Conservation (phyloP, 2,113 vertebrate species). For the Oceanodroma tethys region DNA sequence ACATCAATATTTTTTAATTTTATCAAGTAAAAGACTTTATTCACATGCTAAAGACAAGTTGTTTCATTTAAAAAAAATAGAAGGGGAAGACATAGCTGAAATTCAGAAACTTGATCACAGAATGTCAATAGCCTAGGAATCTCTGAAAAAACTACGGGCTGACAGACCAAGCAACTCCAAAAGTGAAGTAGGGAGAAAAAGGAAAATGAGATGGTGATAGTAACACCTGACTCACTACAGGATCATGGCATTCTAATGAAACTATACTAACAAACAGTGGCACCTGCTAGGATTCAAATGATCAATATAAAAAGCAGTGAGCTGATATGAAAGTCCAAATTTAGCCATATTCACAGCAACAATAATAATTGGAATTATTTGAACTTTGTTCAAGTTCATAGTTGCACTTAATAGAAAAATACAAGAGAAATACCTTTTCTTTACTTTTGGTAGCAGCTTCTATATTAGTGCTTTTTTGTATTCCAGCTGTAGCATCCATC, state of each 20-base stretch:
- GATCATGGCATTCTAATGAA: background rate
- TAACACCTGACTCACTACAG: background rate
- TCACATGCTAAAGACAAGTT: background rate
- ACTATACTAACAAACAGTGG: background rate
- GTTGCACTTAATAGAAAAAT: background rate
- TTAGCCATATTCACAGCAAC: background rate
- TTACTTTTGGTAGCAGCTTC: background rate
- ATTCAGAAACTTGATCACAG: background rate
- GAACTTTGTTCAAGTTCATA: background rate
- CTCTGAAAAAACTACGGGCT: background rate
- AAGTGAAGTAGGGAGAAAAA: background rate
- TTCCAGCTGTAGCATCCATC: background rate
- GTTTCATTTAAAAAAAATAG: background rate
- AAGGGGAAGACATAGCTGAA: background rate
- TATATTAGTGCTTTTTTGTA: background rate
- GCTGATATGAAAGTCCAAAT: background rate
- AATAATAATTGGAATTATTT: background rate
- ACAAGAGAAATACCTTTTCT: slow-evolving; percentile 43
- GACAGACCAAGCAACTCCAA: background rate
- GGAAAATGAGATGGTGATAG: background rate
- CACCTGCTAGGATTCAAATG: background rate
- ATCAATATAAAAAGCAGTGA: background rate
- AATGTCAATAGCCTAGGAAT: background rate
- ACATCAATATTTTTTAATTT: background rate
- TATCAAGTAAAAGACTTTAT: background rate